Evolutionary conservation across 1,140 invertebrate genomes (phyloP).

Genomic region (Macrobrachium rosenbergii): DNA sequence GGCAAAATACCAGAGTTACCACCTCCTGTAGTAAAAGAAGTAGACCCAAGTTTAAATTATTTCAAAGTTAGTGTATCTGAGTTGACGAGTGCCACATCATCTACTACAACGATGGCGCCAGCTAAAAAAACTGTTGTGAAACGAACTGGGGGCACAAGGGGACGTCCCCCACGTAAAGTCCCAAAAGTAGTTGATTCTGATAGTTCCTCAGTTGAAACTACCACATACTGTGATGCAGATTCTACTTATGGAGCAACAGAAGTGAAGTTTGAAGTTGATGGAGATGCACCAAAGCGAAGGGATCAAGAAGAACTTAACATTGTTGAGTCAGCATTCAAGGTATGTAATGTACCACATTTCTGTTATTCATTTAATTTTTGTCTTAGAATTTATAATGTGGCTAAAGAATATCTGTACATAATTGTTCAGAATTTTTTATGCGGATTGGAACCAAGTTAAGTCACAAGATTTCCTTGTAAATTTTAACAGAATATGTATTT

Average conservation of each 20-base stretch:
- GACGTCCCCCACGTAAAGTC: too few relatives aligned
- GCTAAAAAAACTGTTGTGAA: not conserved
- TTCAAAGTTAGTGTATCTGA: slow-evolving; percentile 62
- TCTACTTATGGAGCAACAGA: slow-evolving; percentile 31
- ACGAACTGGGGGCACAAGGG: not conserved
- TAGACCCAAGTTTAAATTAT: slow-evolving; percentile 64
- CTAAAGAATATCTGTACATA: too few relatives aligned
- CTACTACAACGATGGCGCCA: not conserved
- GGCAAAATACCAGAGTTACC: slow-evolving; percentile 65
- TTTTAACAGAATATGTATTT: too few relatives aligned
- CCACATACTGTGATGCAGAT: not conserved
- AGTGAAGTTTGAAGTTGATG: slow-evolving; percentile 54
- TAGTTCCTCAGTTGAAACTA: too few relatives aligned
- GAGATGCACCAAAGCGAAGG: slow-evolving; percentile 50
- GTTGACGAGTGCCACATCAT: slow-evolving; percentile 6
- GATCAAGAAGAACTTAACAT: slow-evolving; percentile 65
- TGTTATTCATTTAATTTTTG: not conserved
- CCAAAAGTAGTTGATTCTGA: too few relatives aligned
- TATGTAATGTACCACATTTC: not conserved
- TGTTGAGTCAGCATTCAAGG: slow-evolving; percentile 66
- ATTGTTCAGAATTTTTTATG: too few relatives aligned
- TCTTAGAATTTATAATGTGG: too few relatives aligned
- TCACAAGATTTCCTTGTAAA: too few relatives aligned
- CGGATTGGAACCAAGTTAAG: too few relatives aligned
- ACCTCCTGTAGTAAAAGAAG: slow-evolving; percentile 64